These are phyloP conservation scores for Cryptocephalus moraei DNA, from an alignment of 2,888 invertebrate genomes.

Conservation along the genomic window DNA sequence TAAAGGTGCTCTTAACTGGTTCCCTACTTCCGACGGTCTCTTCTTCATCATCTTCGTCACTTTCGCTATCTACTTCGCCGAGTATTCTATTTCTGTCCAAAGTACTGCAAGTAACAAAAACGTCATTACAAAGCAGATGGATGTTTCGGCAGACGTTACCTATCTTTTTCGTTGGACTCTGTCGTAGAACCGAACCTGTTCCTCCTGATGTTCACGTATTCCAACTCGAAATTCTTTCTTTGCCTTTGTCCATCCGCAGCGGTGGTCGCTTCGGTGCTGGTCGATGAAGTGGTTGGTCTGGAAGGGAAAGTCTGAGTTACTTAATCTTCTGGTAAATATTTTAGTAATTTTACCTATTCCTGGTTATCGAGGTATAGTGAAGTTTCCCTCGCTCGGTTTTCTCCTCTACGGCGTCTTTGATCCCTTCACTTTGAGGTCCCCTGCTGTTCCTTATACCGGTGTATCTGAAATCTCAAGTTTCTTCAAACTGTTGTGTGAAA, in stretches of 20 bases:
- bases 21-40: conserved; percentile 4
- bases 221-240: conserved; percentile 35
- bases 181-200: conserved; percentile 42
- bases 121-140: neutral
- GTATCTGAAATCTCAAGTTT: conserved; percentile 7
- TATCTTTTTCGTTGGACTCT: conserved; percentile 18
- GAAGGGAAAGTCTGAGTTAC: neutral
- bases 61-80: conserved; percentile 16
- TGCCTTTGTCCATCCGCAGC: conserved; percentile 16
- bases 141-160: conserved; percentile 12
- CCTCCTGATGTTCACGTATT: conserved; percentile 59
- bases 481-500: conserved; percentile 1
- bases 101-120: conserved; percentile 6
- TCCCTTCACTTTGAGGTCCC: conserved; percentile 47
- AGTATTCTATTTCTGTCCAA: conserved; percentile 25
- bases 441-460: conserved; percentile 52
- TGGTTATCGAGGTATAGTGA: conserved; percentile 33
- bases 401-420: conserved; percentile 14
- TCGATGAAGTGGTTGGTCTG: conserved; percentile 24
- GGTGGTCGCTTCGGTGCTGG: conserved; percentile 15
- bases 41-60: conserved; percentile 13
- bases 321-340: neutral
- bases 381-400: conserved; percentile 13
- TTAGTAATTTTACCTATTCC: conserved; percentile 24
- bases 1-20: conserved; percentile 9